These are phyloP conservation scores for Pyrrhia umbra DNA, from an alignment of 2,888 invertebrate genomes.

Conservation along the genomic window DNA sequence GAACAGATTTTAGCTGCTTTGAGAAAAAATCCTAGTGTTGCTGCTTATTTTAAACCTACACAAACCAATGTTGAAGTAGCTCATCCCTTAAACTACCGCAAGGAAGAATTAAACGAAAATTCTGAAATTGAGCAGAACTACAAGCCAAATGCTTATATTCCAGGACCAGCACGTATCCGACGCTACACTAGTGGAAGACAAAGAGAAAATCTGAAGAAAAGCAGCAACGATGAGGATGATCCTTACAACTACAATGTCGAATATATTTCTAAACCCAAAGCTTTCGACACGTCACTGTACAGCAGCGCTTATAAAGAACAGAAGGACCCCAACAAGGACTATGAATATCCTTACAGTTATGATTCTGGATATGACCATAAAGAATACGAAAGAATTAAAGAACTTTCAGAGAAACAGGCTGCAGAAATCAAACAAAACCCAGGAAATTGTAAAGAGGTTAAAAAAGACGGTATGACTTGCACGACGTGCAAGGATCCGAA, in stretches of 20 bases:
- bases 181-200: conserved; percentile 87
- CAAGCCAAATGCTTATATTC: conserved; percentile 87
- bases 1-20: conserved; percentile 84
- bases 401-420: conserved; percentile 91
- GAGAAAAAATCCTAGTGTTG: conserved; percentile 84
- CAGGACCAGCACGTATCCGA: conserved; percentile 85
- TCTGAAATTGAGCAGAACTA: conserved; percentile 82
- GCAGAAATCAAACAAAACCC: conserved; percentile 91
- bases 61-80: conserved; percentile 84
- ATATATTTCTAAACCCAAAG: conserved; percentile 87
- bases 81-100: conserved; percentile 84
- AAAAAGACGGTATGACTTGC: conserved; percentile 92
- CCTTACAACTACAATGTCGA: conserved; percentile 89
- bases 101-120: conserved; percentile 80
- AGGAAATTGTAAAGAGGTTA: conserved; percentile 92
- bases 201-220: conserved; percentile 79
- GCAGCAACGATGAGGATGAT: conserved; percentile 81
- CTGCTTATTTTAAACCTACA: conserved; percentile 85
- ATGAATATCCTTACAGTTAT: conserved; percentile 86
- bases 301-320: conserved; percentile 85
- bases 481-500: conserved; percentile 93
- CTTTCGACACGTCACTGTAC: conserved; percentile 85
- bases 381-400: conserved; percentile 90
- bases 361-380: conserved; percentile 88
- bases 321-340: conserved; percentile 81